Base-by-base conservation (phyloP, 2,797 vertebrate species). In the Tangara arthus region DNA sequence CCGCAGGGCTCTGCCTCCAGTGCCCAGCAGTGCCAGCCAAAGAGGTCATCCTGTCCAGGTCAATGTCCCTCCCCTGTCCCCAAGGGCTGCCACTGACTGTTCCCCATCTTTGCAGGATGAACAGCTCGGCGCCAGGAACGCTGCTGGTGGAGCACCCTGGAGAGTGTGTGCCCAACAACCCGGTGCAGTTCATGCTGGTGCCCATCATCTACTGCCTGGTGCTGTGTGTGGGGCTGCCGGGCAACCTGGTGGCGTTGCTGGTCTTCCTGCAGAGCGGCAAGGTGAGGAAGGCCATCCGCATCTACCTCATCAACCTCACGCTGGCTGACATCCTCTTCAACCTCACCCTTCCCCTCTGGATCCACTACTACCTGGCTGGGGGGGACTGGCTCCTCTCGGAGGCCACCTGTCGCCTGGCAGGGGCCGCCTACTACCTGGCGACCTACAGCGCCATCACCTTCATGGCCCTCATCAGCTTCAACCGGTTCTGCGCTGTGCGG, bases 221-320 rank as follows among this genome's bases (percentile, higher is more conserved):
- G 11, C 94, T 97, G 90, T 96, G 94, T 0, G 93, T 97, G 91
- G 97, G 98, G 44, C 91, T 98, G 89, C 97, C 94, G 0, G 90
- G 97, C 82, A 97, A 97, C 28, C 49, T 95, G 88, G 65, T 95
- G 9, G 95, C 95, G 2, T 39, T 96, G 77, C 91, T 95, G 14
- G 94, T 95, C 55, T 97, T 97, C 47, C 79, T 96, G 46, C 87
- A 77, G 92, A 95, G 86, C 0, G 56, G 88, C 42, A 81, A 85
- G 44, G 96, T 97, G 87, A 96, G 84, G 85, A 97, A 96, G 68
- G 97, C 97, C 72, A 94, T 97, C 89, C 90, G 94, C 50, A 95
- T 97, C 93, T 96, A 97, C 93, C 96, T 97, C 93, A 90, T 98
- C 93, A 97, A 91, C 93, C 94, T 98, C 68, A 96, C 97, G 0